Base-by-base conservation (phyloP, 2,113 vertebrate species). In the Cynocephalus volans region DNA sequence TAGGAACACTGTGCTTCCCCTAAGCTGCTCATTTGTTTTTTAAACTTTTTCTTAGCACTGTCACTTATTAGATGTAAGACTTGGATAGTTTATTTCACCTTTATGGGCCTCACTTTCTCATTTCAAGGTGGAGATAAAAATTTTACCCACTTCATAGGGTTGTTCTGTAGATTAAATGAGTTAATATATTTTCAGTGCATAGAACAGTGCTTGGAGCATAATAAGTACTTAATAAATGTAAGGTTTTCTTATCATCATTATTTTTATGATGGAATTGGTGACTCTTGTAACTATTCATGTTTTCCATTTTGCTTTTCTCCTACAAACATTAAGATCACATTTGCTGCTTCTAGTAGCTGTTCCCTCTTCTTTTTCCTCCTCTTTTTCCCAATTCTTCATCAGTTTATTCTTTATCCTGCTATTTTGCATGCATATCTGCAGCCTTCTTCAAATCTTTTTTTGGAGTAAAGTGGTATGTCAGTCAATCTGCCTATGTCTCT, bases 31-130 rank as follows among this genome's bases (percentile, higher is more conserved):
- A 24, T 93, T 88, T 94, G 21, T 65, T 96, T 90, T 70, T 54
- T 65, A 70, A 70, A 31, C 28, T 94, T 62, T 95, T 73, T 52
- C 58, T 95, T 91, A 62, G 31, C 8, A 84, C 26, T 73, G 13
- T 48, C 31, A 90, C 31, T 93, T 77, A 87, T 33, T 88, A 79
- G 45, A 70, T 77, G 41, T 41, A 73, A 90, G 69, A 23, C 2
- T 54, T 41, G 24, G 54, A 90, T 88, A 88, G 64, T 96, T 64
- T 85, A 91, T 65, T 79, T 64, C 69, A 76, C 18, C n/a, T 81
- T 88, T 41, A 62, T 41, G 19, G 72, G 19, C 14, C 12, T 70
- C 80, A 77, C 14, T 96, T 89, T 82, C 19, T 95, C 36, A 54
- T 94, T 79, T 90, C 82, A 83, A 79, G 8, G 23, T 64, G 11